These are phyloP conservation scores for Leptinotarsa juncta DNA, from an alignment of 2,888 invertebrate species.

Conservation along the genomic window DNA sequence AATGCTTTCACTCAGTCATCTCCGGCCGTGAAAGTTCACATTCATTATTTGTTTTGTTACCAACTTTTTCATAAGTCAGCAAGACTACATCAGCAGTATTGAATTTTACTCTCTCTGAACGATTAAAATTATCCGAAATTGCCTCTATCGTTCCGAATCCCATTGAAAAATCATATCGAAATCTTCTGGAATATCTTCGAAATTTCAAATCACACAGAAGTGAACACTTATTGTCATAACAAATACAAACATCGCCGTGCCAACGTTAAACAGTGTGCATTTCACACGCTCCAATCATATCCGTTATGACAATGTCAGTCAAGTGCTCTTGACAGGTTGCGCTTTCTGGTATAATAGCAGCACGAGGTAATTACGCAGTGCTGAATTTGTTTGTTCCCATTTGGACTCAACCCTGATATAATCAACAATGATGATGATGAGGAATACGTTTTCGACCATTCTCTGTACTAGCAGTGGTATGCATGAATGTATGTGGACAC, in stretches of 20 bases:
- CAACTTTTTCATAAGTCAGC: too few relatives aligned
- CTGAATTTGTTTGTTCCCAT: background rate
- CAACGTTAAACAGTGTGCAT: background rate
- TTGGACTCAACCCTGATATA: background rate
- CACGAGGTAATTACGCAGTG: constrained; percentile 2
- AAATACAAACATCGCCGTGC: background rate
- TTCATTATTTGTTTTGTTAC: too few relatives aligned
- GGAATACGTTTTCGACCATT: background rate
- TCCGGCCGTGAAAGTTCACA: too few relatives aligned
- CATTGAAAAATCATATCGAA: too few relatives aligned
- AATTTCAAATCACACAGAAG: too few relatives aligned
- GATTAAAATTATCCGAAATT: too few relatives aligned
- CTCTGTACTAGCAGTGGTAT: background rate
- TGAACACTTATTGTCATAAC: too few relatives aligned
- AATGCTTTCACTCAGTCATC: too few relatives aligned
- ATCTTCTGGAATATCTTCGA: too few relatives aligned
- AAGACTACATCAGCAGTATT: too few relatives aligned
- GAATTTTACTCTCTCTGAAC: too few relatives aligned
- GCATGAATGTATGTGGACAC: background rate
- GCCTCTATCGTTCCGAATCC: too few relatives aligned
- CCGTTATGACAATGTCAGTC: background rate
- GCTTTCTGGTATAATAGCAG: constrained; percentile 1
- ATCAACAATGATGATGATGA: constrained; percentile 12
- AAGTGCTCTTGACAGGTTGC: background rate
- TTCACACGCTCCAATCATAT: background rate